phyloP scores from a whole-genome alignment of 2,797 vertebrate species.

The Lutjanus argentimaculatus region DNA sequence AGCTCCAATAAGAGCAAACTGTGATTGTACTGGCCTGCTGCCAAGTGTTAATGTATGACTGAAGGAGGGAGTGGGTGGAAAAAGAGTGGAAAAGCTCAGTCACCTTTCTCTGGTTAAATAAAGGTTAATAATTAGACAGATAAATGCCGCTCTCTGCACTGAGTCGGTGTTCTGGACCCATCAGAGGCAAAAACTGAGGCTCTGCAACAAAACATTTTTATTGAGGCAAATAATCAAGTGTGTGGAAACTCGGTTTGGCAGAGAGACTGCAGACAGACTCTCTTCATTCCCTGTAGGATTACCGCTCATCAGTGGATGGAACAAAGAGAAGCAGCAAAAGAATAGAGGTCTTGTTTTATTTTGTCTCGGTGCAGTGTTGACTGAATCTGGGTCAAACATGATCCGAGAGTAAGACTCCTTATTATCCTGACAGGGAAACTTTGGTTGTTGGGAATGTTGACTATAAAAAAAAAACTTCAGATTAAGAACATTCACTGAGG shows the following conservation, averaged over 20 bases:
- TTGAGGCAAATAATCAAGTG: slow-evolving; percentile 4
- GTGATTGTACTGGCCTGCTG: slow-evolving; percentile 28
- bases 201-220: slow-evolving; percentile 12
- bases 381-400: slow-evolving; percentile 35
- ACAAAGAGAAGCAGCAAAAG: slow-evolving; percentile 6
- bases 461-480: neutral
- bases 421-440: slow-evolving; percentile 1
- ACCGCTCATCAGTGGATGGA: slow-evolving; percentile 3
- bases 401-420: neutral
- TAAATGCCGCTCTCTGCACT: slow-evolving; percentile 6
- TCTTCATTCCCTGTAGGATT: slow-evolving; percentile 11
- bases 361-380: neutral
- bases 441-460: neutral
- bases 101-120: slow-evolving; percentile 48
- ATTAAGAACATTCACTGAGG: neutral
- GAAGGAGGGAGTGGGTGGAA: slow-evolving; percentile 35
- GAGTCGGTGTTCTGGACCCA: neutral
- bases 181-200: slow-evolving; percentile 3
- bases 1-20: slow-evolving; percentile 9
- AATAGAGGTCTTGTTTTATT: slow-evolving; percentile 14
- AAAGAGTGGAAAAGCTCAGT: slow-evolving; percentile 27
- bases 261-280: slow-evolving; percentile 7
- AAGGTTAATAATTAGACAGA: slow-evolving; percentile 69
- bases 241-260: slow-evolving; percentile 13
- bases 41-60: slow-evolving; percentile 33